Percentiles rank a stretch among this genome's conserved stretches.
Evolutionary conservation across 2,888 invertebrate species (phyloP).

Genomic region (Synergus umbraculus): DNA sequence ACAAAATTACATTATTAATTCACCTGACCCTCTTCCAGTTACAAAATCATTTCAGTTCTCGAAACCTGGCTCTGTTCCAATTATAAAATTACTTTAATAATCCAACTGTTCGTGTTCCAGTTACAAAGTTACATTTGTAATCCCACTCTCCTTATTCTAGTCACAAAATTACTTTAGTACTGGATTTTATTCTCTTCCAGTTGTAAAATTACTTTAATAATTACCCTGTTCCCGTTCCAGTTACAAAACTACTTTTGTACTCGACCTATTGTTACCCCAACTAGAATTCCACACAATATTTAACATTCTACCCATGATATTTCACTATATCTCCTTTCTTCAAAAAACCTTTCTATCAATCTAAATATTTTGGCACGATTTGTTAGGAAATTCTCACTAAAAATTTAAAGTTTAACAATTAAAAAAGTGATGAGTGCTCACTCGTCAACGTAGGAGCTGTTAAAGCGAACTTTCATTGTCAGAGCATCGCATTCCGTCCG

Average conservation of each 20-base stretch:
- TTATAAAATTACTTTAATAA: too few relatives aligned
- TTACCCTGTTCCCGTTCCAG: not conserved
- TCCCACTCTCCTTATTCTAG: not conserved
- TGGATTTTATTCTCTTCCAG: too few relatives aligned
- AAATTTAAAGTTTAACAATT: not conserved
- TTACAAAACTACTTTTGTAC: not conserved
- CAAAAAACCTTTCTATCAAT: not conserved
- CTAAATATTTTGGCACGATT: not conserved
- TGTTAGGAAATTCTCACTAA: not conserved
- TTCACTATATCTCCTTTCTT: too few relatives aligned
- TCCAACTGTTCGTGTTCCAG: too few relatives aligned
- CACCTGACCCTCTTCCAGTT: too few relatives aligned
- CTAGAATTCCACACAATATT: too few relatives aligned
- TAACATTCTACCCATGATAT: too few relatives aligned
- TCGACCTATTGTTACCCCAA: too few relatives aligned
- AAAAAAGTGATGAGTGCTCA: not conserved
- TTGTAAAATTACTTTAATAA: not conserved
- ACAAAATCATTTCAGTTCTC: too few relatives aligned
- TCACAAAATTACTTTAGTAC: too few relatives aligned
- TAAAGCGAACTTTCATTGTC: conserved; percentile 74
- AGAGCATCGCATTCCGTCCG: conserved; percentile 73
- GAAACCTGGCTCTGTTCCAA: too few relatives aligned
- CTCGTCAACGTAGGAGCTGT: conserved; percentile 58
- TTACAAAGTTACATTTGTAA: too few relatives aligned
- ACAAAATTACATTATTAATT: not conserved